Base-by-base conservation (phyloP, 2,888 invertebrate genomes). In the Calameuta filiformis region DNA sequence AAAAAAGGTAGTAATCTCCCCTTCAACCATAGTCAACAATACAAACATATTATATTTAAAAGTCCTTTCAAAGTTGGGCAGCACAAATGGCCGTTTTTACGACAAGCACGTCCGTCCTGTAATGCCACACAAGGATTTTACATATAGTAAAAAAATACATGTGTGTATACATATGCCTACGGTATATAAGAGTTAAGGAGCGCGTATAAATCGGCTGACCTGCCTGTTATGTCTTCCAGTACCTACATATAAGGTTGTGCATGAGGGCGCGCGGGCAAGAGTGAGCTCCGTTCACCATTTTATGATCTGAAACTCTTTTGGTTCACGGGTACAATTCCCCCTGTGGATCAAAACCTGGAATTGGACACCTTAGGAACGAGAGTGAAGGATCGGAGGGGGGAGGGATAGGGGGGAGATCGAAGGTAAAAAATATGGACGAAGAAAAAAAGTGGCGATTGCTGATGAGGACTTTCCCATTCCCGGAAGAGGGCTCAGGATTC, bases 101-200 rank as follows among this genome's bases (percentile, higher is more conserved):
- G 88, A 89, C 84, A 78, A 77, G 80, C 82, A 83, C 79, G 79
- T 79, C 78, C 80, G 81, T 79, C 81, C 80, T 83, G 87, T 85
- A 88, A 87, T 88, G 81, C 82, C 81, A 75, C 76, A 76, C 81
- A 81, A 83, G 84, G 87, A 85, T 89, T 89, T 88, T 89, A 89
- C 88, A 87, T 89, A 88, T 88, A 88, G 85, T 89, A 88, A 88
- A 88, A 88, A 85, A 81, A 82, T 30, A 71, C 71, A 71, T 71
- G 34, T 71, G 9, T 23, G 23, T 23, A 56, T 56, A 6, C 15
- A 40, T 40, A 56, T 23, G 9, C 56, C 56, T 15, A 56, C 9
- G 23, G 56, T 56, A 56, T 83, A 83, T 82, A 83, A 81, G 80
- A 83, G 83, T 85, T 87, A 85, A 88, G 84, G 85, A 87, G 87